Evolutionary conservation across 2,797 vertebrate species (phyloP).

Genomic region (Masticophis lateralis): DNA sequence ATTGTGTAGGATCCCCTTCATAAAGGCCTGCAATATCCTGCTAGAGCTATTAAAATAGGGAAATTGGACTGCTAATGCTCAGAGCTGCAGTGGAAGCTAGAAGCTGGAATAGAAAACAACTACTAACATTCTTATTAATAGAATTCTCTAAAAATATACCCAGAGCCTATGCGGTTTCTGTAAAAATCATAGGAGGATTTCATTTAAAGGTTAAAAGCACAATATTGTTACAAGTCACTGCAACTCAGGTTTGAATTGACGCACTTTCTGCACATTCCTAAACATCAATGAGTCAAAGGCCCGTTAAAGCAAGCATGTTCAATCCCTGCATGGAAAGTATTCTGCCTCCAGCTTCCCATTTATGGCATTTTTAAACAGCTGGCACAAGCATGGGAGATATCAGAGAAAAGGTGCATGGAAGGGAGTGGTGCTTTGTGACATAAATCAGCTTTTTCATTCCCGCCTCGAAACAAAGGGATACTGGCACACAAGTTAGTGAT

Average conservation of each 20-base stretch:
- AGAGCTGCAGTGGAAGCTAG: background rate
- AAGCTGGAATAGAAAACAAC: background rate
- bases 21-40: background rate
- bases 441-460: background rate
- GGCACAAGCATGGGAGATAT: background rate
- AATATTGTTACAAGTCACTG: conserved; percentile 2
- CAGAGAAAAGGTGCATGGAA: background rate
- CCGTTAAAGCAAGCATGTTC: background rate
- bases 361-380: background rate
- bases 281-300: background rate
- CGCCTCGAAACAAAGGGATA: background rate
- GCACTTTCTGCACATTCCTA: background rate
- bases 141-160: background rate
- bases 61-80: background rate
- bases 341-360: background rate
- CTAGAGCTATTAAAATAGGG: background rate
- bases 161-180: background rate
- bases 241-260: background rate
- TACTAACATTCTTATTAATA: background rate
- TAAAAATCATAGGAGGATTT: background rate
- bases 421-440: background rate
- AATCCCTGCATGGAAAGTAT: background rate
- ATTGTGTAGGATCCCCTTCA: background rate
- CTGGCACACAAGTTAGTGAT: background rate
- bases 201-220: conserved; percentile 5